Evolutionary conservation across 1,140 invertebrate species (phyloP), one percentile per base, ranked within the genome.

Genomic region (Arctopsyche grandis): DNA sequence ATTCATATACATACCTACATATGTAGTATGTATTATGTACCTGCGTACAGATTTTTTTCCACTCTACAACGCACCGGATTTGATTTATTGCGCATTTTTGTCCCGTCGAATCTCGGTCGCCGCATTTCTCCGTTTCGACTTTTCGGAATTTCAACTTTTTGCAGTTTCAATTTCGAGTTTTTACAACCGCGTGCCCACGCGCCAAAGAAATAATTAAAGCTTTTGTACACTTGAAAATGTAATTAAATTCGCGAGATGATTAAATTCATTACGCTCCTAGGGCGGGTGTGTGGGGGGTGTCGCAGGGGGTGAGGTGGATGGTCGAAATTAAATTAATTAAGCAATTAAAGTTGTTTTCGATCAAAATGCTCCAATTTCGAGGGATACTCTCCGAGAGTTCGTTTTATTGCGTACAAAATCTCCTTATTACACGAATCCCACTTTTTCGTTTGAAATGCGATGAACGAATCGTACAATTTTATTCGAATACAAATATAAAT

Each of bases 271-370:
- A 66, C 63, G 63, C 5, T 26, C 22, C 9, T 26, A 26, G 63
- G 22, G 9, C 58, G 58, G 58, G 14, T 10, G 24, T 22, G 63
- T 22, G 5, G 19, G 24, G 14, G 21, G 63, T 66, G 16, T 52
- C 63, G 22, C 21, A 12, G 22, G 63, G 22, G 63, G 48, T 14
- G 24, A 22, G 19, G 9, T 29, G 63, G 9, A 24, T 9, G 63
- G 63, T 26, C 22, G 24, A 66, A 66, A 66, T 66, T 66, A 66
- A 66, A 66, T 66, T 66, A 66, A 66, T 66, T 66, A 66, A 66
- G 63, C 63, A 66, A 66, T 66, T 66, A 66, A 66, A 66, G 63
- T 66, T 66, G 63, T 66, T 66, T 66, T 66, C 63, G 63, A 66
- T 66, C 63, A 26, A 66, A 38, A 66, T 66, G 24, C 24, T 66